A percentile compares a stretch with the other conserved stretches of the same genome.
These are phyloP conservation scores for Athalia circularis DNA, from an alignment of 2,888 invertebrate genomes.

Conservation along the genomic window DNA sequence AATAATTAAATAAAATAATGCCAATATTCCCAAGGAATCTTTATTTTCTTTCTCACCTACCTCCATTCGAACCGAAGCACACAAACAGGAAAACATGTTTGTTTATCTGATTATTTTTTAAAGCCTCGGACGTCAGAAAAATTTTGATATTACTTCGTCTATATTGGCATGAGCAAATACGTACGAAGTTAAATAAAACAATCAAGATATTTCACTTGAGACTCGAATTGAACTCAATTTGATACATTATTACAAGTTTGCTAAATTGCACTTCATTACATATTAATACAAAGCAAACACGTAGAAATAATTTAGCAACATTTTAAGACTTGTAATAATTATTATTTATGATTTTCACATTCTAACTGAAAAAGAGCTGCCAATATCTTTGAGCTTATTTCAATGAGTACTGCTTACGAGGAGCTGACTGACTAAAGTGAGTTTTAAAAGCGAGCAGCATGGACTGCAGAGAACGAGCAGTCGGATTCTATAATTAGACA, in stretches of 20 bases:
- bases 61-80: constrained; percentile 70
- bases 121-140: neutral
- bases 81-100: constrained; percentile 70
- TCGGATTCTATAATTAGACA: constrained; percentile 68
- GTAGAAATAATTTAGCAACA: constrained; percentile 9
- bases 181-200: neutral
- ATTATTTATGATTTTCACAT: constrained; percentile 20
- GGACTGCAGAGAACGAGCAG: constrained; percentile 53
- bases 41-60: constrained; percentile 60
- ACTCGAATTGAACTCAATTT: neutral
- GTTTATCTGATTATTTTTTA: constrained; percentile 32
- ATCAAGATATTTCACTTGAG: neutral
- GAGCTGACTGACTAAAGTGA: constrained; percentile 64
- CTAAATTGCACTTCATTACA: constrained; percentile 5
- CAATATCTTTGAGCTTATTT: neutral
- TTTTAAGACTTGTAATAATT: neutral
- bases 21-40: too few species aligned
- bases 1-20: too few species aligned
- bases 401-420: neutral
- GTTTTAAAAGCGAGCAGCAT: constrained; percentile 61
- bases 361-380: neutral
- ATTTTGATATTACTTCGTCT: neutral
- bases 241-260: constrained; percentile 1
- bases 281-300: constrained; percentile 3
- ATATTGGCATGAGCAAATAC: neutral